Evolutionary conservation across 1,140 invertebrate species (phyloP).

Genomic region (Leptinotarsa lineolata): DNA sequence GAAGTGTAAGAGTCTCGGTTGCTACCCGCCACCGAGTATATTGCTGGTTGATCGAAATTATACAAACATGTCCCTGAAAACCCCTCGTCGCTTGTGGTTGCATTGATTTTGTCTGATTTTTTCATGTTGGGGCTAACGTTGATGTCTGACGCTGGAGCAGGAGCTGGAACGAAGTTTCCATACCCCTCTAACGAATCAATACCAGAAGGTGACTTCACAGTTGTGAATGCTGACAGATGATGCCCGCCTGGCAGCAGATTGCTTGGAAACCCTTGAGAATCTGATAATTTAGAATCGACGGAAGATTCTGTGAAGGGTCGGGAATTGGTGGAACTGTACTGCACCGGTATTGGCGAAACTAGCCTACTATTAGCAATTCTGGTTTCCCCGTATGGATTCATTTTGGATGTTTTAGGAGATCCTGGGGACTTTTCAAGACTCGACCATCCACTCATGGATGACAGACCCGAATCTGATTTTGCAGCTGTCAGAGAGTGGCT

Average conservation of each 20-base stretch:
- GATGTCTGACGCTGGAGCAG: conserved; percentile 57
- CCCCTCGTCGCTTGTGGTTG: conserved; percentile 31
- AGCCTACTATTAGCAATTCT: conserved; percentile 34
- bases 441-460: conserved; percentile 84
- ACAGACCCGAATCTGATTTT: conserved; percentile 82
- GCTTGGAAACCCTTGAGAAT: conserved; percentile 48
- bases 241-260: conserved; percentile 56
- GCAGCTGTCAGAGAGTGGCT: conserved; percentile 67
- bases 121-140: conserved; percentile 54
- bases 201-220: conserved; percentile 57
- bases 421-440: conserved; percentile 82
- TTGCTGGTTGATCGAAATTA: conserved; percentile 68
- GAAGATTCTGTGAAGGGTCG: conserved; percentile 45
- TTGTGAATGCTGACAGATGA: conserved; percentile 58
- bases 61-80: conserved; percentile 56
- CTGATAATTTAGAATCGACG: conserved; percentile 52
- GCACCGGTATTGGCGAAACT: conserved; percentile 28
- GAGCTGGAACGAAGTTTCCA: conserved; percentile 60
- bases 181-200: conserved; percentile 54
- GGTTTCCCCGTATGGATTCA: conserved; percentile 38
- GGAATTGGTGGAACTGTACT: conserved; percentile 21
- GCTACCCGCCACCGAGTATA: conserved; percentile 74
- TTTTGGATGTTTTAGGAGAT: conserved; percentile 62
- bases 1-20: conserved; percentile 71
- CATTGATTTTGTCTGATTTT: conserved; percentile 40